phyloP scores from a whole-genome alignment of 2,888 invertebrate species.

The Anticlea derivata region DNA sequence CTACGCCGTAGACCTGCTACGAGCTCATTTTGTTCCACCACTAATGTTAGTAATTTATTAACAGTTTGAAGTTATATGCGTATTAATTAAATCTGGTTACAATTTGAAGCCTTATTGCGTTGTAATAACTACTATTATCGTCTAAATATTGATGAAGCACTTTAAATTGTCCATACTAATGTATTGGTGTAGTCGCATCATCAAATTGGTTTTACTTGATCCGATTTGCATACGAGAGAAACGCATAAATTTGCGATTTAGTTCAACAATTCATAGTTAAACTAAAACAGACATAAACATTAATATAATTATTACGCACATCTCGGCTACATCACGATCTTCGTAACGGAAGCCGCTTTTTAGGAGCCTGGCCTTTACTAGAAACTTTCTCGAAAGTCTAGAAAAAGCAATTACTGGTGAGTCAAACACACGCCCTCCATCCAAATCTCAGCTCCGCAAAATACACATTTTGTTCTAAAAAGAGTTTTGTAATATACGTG shows the following conservation, averaged over 20 bases:
- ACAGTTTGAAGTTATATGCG: conserved; percentile 14
- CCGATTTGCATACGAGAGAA: conserved; percentile 9
- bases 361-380: no score
- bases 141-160: conserved; percentile 20
- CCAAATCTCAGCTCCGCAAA: neutral
- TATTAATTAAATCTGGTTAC: conserved; percentile 16
- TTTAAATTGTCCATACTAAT: conserved; percentile 18
- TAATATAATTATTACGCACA: no score
- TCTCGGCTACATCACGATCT: no score
- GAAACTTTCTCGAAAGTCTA: neutral
- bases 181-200: conserved; percentile 11
- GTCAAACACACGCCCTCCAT: neutral
- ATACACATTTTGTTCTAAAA: conserved; percentile 6
- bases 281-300: no score
- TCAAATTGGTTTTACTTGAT: conserved; percentile 14
- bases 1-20: conserved; percentile 43
- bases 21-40: conserved; percentile 25
- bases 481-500: conserved; percentile 11
- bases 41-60: conserved; percentile 24
- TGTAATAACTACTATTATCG: conserved; percentile 13
- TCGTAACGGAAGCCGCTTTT: no score
- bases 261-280: neutral
- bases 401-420: neutral
- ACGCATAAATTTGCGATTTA: neutral
- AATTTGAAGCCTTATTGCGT: conserved; percentile 12